Base-by-base conservation (phyloP, 1,140 invertebrate genomes). In the Panagrolaimus sp. region DNA sequence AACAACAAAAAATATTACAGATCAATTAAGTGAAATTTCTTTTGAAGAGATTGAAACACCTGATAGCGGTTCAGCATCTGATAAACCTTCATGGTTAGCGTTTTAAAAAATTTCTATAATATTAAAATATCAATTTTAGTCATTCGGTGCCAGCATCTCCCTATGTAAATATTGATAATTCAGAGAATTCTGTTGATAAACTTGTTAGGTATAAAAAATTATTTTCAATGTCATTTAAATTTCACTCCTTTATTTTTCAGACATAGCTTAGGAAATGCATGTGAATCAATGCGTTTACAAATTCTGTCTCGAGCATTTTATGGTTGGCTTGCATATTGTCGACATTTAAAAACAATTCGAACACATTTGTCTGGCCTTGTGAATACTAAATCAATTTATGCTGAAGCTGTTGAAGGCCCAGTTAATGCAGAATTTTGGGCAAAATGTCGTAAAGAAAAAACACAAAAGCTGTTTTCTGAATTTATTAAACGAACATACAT, bases 221-320 rank as follows among this genome's bases (percentile, higher is more conserved):
- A n/a, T n/a, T n/a, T n/a, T n/a, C n/a, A n/a, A n/a, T n/a, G n/a
- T n/a, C n/a, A n/a, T n/a, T n/a, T n/a, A n/a, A n/a, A n/a, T n/a
- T n/a, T n/a, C n/a, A n/a, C n/a, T n/a, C n/a, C n/a, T n/a, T n/a
- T n/a, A n/a, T n/a, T n/a, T n/a, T n/a, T n/a, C n/a, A n/a, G 69
- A 67, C 69, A 86, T 66, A 87, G 88, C 27, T 84, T 89, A 42
- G 87, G 87, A 79, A 85, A 90, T 67, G 88, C 96, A n/a, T 96
- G 93, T 86, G 89, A 90, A 80, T 93, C 91, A 0, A 96, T 96
- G 92, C 89, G 89, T 72, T 88, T 90, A 48, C 93, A 96, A 85
- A 95, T 96, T 65, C 91, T 96, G 70, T 93, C 92, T 0, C 85
- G 93, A 72, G 93, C 93, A 51, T 96, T 96, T 84, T 95, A 96